Base-by-base conservation (phyloP, 2,797 vertebrate species). In the Ceryle rudis region DNA sequence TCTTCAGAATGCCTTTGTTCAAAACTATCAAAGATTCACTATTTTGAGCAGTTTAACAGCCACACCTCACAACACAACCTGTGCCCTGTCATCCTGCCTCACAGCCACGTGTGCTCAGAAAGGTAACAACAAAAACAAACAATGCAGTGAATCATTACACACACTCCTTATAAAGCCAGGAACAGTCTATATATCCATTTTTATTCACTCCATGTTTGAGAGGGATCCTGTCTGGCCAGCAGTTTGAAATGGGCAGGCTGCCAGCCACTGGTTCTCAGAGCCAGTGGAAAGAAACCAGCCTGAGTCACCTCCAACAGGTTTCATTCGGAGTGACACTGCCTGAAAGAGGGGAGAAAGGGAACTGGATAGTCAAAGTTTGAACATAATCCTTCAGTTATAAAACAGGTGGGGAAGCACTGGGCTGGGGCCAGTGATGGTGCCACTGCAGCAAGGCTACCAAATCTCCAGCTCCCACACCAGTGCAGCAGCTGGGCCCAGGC, bases 31-130 rank as follows among this genome's bases (percentile, higher is more conserved):
- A 61, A 80, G 35, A 17, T 18, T 65, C 64, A 9, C 28, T 49
- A 4, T 37, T 72, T 13, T 77, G 47, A 69, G 31, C 9, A 10
- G 14, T 52, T 39, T 21, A 51, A 47, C 9, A 67, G 20, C 46
- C 14, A 2, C 2, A 7, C 11, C 29, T 74, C 33, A 23, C 10
- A 3, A 41, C 0, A 8, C 35, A 67, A 70, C 22, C 31, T 20
- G 25, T 23, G 35, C 35, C 54, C n/a, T 49, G 10, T 64, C 9
- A 8, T 10, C 55, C 11, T 29, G n/a, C 13, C 41, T 39, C 20
- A 10, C 0, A 1, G 55, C 67, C 0, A 0, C 0, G 0, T 7
- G 2, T 23, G 28, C 41, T 74, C 4, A 8, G 57, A 81, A 80
- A 66, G 22, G 33, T 47, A 78, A 65, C 20, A 47, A 52, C 31